phyloP scores from a whole-genome alignment of 2,113 vertebrate genomes.

The Semicossyphus pulcher region DNA sequence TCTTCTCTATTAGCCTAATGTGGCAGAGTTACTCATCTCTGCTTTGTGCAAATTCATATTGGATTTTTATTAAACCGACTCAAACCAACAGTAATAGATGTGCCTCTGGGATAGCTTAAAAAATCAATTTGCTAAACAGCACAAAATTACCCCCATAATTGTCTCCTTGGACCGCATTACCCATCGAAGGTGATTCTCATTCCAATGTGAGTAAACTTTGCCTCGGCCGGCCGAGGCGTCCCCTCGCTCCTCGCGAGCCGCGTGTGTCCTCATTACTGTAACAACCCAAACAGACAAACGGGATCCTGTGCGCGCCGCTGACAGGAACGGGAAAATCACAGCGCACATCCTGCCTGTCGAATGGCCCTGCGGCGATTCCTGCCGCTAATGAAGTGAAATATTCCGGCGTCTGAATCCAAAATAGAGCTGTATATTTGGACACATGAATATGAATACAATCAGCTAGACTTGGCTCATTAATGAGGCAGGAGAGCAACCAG shows the following conservation, averaged over 20 bases:
- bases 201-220: conserved; percentile 64
- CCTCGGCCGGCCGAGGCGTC: conserved; percentile 16
- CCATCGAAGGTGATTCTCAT: conserved; percentile 73
- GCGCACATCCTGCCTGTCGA: conserved; percentile 53
- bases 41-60: conserved; percentile 80
- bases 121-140: conserved; percentile 84
- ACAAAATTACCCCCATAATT: conserved; percentile 77
- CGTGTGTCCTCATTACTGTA: conserved; percentile 43
- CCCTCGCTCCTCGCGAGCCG: conserved; percentile 32
- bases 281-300: conserved; percentile 46
- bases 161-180: conserved; percentile 72
- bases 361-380: conserved; percentile 65
- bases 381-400: conserved; percentile 73
- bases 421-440: conserved; percentile 82
- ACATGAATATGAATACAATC: conserved; percentile 84
- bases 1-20: conserved; percentile 79
- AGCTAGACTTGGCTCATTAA: conserved; percentile 81
- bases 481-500: conserved; percentile 82
- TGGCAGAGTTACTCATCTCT: conserved; percentile 67
- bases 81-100: conserved; percentile 76
- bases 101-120: conserved; percentile 79
- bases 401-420: conserved; percentile 69
- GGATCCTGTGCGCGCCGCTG: conserved; percentile 31
- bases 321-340: conserved; percentile 44
- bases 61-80: conserved; percentile 82